Base-by-base conservation (phyloP, 1,140 invertebrate species). In the Danaus plexippus region DNA sequence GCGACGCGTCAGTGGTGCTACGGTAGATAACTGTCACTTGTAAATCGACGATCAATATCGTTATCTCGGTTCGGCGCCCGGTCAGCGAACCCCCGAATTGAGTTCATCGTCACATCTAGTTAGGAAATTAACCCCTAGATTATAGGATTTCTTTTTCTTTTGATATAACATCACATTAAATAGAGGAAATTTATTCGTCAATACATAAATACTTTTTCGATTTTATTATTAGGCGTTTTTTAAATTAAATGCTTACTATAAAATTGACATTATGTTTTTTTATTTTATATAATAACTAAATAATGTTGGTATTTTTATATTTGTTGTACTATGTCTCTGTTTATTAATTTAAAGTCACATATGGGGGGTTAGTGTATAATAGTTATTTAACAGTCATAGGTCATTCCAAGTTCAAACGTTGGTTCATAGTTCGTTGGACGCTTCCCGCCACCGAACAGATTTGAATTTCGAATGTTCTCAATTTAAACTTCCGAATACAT, bases 401-500 rank as follows among this genome's bases (percentile, higher is more conserved):
- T 63, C 57, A 60, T 64, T 59, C 48, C 46, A 68, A 64, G 63
- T 68, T 68, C 66, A 68, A 62, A 63, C 59, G 58, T 63, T 56
- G 62, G 64, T 67, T 67, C 65, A 67, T 67, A 67, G 65, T 67
- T 67, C 65, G 65, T 52, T 57, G 65, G 62, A 67, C 65, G 59
- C 55, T 46, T 44, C 60, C 58, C 64, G 57, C 61, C 57, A 62
- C 59, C 53, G 56, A 54, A 61, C 59, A 56, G 54, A 70, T 67
- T 65, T 70, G 65, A 70, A 70, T 70, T 67, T 70, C 63, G 65
- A 67, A 67, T 67, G 59, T 58, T 59, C 54, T 65, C 56, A 64
- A 63, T 64, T 60, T 61, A 46, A 63, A 59, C 61, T 59, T 59
- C 61, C 57, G 61, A 59, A 63, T 63, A 51, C 57, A 63, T 59